Evolutionary conservation across 1,140 invertebrate species (phyloP), one percentile per base, ranked within the genome.

Genomic region (Polypedilum vanderplanki): DNA sequence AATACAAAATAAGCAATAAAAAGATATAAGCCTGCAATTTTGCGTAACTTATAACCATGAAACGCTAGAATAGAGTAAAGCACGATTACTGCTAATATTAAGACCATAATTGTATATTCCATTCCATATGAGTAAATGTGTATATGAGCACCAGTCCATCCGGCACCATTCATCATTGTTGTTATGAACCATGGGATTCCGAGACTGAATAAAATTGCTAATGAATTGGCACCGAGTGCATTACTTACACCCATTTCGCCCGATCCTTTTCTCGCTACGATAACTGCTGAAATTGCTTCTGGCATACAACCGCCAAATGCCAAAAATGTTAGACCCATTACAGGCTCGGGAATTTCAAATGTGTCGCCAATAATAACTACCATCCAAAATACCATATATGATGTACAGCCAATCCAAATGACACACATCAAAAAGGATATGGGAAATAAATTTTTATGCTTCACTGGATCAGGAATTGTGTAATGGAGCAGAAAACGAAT

Each of bases 301-400:
- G 95, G 95, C 79, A 97, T 87, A 79, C 93, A 95, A 2, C 93
- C 94, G 7, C 95, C 95, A 17, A 91, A 90, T 0, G 91, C 90
- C 41, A 96, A 81, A 75, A 97, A 91, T 0, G 93, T 96, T 77
- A 97, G 88, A 8, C 95, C 95, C 92, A 97, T 95, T 0, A 97
- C 89, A 3, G 93, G 92, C 79, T 93, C 92, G 0, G 91, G 89
- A 70, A 95, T 92, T 15, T 86, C 85, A 15, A 94, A 86, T 0
- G 65, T 70, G 5, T 70, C 83, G 88, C 93, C 94, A 75, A 96
- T 88, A 4, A 94, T 86, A 1, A 93, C 93, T 77, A 96, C 91
- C 90, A 96, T 95, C 95, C 95, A 98, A 0, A 94, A 91, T 9
- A 94, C 90, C 20, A 96, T 78, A 79, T 96, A 98, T 0, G 93